A percentile compares a stretch with the other conserved stretches of the same genome.
Evolutionary conservation across 2,797 vertebrate species (phyloP).

Genomic region (Perodicticus potto): DNA sequence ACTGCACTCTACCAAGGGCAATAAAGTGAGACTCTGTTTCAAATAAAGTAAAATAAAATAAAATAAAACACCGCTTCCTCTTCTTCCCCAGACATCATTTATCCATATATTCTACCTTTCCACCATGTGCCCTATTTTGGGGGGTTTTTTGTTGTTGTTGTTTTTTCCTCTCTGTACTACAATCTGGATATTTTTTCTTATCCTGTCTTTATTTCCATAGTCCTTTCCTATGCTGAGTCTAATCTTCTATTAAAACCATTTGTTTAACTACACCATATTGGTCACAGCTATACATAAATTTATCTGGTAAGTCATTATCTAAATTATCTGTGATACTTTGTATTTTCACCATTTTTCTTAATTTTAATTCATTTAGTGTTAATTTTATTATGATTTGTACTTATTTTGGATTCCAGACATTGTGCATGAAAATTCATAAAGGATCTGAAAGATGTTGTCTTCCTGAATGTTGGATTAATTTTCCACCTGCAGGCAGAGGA

Average conservation of each 20-base stretch:
- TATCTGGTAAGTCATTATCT: not conserved
- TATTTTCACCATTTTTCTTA: not conserved
- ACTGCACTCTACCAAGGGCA: too few relatives aligned
- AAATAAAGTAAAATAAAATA: too few relatives aligned
- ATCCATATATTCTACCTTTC: not conserved
- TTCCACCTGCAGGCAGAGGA: not conserved
- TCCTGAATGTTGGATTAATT: not conserved
- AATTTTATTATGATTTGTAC: not conserved
- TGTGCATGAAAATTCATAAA: not conserved
- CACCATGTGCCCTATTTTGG: not conserved
- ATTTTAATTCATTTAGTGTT: constrained; percentile 27
- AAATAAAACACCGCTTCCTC: not conserved
- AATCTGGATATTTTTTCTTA: not conserved
- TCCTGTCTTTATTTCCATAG: not conserved
- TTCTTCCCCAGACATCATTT: not conserved
- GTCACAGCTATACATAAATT: not conserved
- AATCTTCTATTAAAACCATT: not conserved
- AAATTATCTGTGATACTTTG: not conserved
- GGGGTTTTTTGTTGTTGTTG: not conserved
- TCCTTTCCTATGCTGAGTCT: not conserved
- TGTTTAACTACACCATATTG: not conserved
- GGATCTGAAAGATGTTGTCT: not conserved
- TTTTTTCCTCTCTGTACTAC: not conserved
- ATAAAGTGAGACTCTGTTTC: too few relatives aligned
- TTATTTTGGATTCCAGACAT: not conserved